These are phyloP conservation scores for Antigone vipio DNA, from an alignment of 2,113 vertebrate genomes.

Conservation along the genomic window DNA sequence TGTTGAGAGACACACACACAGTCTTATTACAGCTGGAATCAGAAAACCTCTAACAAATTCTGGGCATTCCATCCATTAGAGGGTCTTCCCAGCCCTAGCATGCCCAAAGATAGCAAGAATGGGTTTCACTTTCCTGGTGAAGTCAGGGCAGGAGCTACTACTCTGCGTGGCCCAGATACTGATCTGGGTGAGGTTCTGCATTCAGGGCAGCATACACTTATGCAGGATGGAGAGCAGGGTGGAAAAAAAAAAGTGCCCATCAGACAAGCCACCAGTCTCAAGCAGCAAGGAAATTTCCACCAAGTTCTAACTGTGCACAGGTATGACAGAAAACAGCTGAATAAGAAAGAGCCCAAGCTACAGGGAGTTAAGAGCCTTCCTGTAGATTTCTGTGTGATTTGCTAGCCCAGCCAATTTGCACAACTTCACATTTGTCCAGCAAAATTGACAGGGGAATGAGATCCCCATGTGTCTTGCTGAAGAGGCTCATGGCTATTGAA, in stretches of 20 bases:
- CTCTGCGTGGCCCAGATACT: neutral
- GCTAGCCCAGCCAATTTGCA: neutral
- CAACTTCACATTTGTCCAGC: neutral
- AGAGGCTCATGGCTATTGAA: neutral
- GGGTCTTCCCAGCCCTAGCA: neutral
- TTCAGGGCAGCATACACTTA: neutral
- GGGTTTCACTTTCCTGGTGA: neutral
- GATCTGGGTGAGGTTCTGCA: neutral
- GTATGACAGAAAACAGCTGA: neutral
- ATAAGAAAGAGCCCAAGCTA: neutral
- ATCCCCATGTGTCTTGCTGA: neutral
- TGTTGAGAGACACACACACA: neutral
- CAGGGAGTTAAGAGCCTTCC: neutral
- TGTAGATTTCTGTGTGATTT: neutral
- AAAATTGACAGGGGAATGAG: neutral
- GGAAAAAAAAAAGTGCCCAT: neutral
- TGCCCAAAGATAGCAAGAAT: neutral
- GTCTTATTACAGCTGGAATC: neutral
- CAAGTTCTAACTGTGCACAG: neutral
- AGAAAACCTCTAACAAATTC: neutral
- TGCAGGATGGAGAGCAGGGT: rapidly evolving
- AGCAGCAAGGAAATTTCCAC: neutral
- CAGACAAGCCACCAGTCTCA: neutral
- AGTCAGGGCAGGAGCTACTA: neutral
- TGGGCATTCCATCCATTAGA: neutral